Evolutionary conservation across 2,113 vertebrate genomes (phyloP).

Genomic region (Tympanuchus pallidicinctus): DNA sequence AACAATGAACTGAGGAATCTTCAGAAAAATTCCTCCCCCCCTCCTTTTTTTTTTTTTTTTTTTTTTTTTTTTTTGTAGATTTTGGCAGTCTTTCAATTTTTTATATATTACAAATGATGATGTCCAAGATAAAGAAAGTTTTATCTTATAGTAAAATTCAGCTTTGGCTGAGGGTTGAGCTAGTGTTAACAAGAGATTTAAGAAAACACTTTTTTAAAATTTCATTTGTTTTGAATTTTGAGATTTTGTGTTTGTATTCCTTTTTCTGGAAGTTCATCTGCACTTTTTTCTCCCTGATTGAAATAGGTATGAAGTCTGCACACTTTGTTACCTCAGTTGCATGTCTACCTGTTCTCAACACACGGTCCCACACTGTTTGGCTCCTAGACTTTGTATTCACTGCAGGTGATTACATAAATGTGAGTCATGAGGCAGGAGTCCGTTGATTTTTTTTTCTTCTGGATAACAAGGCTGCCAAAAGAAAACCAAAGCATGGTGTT

Average conservation of each 20-base stretch:
- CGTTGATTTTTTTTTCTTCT: not conserved
- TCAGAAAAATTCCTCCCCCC: not conserved
- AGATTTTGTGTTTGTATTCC: not conserved
- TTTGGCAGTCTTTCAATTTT: not conserved
- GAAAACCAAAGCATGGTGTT: not conserved
- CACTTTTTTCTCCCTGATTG: not conserved
- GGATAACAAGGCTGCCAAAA: not conserved
- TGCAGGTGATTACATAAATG: not conserved
- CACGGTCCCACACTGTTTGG: fast-evolving
- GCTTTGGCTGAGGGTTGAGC: not conserved
- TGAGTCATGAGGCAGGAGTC: not conserved
- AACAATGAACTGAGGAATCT: not conserved
- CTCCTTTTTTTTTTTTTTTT: not conserved
- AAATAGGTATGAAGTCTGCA: not conserved
- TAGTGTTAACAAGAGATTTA: not conserved
- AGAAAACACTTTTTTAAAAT: fast-evolving
- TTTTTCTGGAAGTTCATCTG: not conserved
- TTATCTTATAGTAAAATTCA: not conserved
- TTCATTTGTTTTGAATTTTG: not conserved
- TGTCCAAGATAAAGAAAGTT: not conserved
- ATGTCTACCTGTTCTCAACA: not conserved
- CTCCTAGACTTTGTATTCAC: not conserved
- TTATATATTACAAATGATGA: not conserved
- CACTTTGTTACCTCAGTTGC: fast-evolving
- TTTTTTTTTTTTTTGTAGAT: not conserved